Evolutionary conservation across 2,888 invertebrate genomes (phyloP), one percentile per base, ranked within the genome.

Genomic region (Drosophila borborema): DNA sequence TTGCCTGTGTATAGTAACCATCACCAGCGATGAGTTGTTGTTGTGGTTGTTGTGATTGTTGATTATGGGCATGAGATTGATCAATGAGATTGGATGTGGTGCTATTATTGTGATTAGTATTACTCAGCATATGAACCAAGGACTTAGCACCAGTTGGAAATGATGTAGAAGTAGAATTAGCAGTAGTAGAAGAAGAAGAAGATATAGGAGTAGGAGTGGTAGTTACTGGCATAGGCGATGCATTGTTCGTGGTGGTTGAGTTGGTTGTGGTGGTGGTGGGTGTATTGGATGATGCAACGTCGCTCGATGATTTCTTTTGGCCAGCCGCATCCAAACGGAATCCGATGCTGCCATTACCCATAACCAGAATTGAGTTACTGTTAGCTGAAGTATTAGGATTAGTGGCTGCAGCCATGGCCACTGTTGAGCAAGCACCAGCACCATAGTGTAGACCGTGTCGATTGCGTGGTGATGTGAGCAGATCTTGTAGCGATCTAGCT

Each of bases 151-250:
- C 84, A 77, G 72, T 76, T 70, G 81, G 64, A 81, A 86, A 75
- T 88, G 54, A n/a, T 0, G 77, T 77, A 16, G 56, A 31, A 20
- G 16, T 34, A 79, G 86, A 55, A 75, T 45, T 41, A 28, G 56
- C 34, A 43, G 41, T 55, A 23, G 54, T 28, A 53, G 53, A 40
- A 16, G 41, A n/a, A 43, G 56, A 16, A 59, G 78, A 73, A 82
- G 88, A 79, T 80, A 84, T 77, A 86, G 90, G 91, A 92, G 93
- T 92, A 89, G 82, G 78, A 84, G 91, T 82, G 89, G 91, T 91
- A 92, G 92, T 92, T 91, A 92, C 91, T 89, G 91, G 90, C 86
- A 84, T 43, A 81, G 89, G 84, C 89, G 89, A 79, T 86, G 89
- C 76, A 55, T 76, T 81, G 69, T 10, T 41, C 28, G 68, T 76